These are phyloP conservation scores for Caerostris extrusa DNA, from an alignment of 1,140 invertebrate species.

Conservation along the genomic window DNA sequence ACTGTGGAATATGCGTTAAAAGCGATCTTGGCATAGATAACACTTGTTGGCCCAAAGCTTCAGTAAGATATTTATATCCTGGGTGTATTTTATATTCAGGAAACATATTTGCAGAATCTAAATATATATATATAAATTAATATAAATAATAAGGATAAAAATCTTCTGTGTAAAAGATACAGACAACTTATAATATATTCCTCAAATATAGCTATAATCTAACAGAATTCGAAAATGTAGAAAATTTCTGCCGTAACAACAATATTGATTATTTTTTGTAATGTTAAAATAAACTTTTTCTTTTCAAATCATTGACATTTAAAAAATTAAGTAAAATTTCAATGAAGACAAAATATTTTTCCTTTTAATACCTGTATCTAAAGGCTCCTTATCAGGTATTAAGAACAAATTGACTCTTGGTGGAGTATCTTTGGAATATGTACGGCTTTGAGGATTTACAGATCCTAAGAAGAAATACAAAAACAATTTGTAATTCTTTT, in stretches of 20 bases:
- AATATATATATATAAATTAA: neutral
- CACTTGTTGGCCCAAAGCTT: constrained; percentile 87
- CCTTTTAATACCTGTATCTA: constrained; percentile 47
- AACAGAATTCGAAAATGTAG: too few species aligned
- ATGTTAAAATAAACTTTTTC: too few species aligned
- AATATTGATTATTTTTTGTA: too few species aligned
- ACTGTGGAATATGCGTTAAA: constrained; percentile 86
- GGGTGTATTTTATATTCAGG: constrained; percentile 85
- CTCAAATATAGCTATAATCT: too few species aligned
- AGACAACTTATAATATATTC: too few species aligned
- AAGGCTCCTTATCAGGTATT: constrained; percentile 51
- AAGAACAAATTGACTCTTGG: constrained; percentile 71
- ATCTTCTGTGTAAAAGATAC: too few species aligned
- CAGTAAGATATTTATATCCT: constrained; percentile 86
- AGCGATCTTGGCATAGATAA: constrained; percentile 86
- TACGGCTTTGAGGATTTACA: constrained; percentile 10
- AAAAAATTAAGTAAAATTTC: too few species aligned
- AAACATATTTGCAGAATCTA: constrained; percentile 72
- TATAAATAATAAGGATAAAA: too few species aligned
- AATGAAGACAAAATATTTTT: neutral
- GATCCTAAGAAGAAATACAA: constrained; percentile 37
- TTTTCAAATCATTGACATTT: too few species aligned
- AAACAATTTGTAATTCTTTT: neutral
- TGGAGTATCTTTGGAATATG: constrained; percentile 37
- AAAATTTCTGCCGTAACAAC: too few species aligned